A percentile compares a stretch with the other conserved stretches of the same genome.
phyloP scores from a whole-genome alignment of 2,797 vertebrate genomes.

The Enteromius anoplus region DNA sequence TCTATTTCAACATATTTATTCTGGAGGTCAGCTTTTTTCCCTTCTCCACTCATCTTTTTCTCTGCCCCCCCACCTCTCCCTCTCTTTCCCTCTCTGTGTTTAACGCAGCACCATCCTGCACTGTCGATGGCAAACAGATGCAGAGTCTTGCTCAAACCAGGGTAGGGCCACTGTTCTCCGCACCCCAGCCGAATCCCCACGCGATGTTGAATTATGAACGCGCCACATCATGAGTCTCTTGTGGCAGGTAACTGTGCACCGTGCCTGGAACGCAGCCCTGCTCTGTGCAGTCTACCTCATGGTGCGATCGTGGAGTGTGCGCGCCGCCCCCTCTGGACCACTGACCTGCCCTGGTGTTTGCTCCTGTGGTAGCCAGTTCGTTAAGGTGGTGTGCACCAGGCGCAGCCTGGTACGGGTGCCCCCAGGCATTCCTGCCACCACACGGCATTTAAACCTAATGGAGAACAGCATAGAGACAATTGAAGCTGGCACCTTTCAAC shows the following conservation, averaged over 20 bases:
- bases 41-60: conserved; percentile 57
- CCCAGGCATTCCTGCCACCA: conserved; percentile 91
- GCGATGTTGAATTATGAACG: conserved; percentile 97
- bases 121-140: conserved; percentile 90
- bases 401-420: conserved; percentile 90
- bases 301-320: conserved; percentile 88
- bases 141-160: conserved; percentile 88
- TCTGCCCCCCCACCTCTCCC: conserved; percentile 50
- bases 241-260: conserved; percentile 97
- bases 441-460: conserved; percentile 96
- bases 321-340: conserved; percentile 84
- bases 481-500: conserved; percentile 94
- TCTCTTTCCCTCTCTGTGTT: conserved; percentile 58
- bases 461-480: conserved; percentile 98
- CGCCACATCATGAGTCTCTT: conserved; percentile 99
- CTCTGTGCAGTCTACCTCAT: conserved; percentile 91
- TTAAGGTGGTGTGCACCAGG: conserved; percentile 97
- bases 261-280: conserved; percentile 92
- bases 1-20: conserved; percentile 62
- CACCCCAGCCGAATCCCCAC: conserved; percentile 82
- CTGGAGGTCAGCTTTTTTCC: conserved; percentile 56
- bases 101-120: conserved; percentile 72
- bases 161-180: conserved; percentile 86
- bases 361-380: conserved; percentile 96
- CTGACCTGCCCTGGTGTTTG: conserved; percentile 94